Conservation (phyloP, 2,113 vertebrate genomes). For the Neodontobutis hainanensis region DNA sequence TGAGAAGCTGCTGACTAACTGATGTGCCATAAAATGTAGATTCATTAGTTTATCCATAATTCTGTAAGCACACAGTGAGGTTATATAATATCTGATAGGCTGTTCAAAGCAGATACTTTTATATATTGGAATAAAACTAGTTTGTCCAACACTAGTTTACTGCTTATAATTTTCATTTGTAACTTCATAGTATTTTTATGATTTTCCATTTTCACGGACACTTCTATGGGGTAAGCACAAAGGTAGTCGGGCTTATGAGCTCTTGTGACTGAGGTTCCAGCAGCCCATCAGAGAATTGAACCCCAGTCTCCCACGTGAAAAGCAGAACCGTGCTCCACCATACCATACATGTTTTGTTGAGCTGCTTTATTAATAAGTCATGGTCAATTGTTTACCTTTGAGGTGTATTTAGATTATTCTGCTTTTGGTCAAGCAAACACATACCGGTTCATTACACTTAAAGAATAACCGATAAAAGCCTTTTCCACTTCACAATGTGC, state of each 20-base stretch:
- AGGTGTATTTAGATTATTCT: slow-evolving; percentile 4
- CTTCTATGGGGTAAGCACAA: no score
- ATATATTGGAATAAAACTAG: background rate
- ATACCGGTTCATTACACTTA: slow-evolving; percentile 23
- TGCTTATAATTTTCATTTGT: background rate
- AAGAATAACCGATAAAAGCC: slow-evolving; percentile 58
- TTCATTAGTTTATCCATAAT: no score
- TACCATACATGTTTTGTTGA: no score
- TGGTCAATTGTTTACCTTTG: background rate
- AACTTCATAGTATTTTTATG: background rate
- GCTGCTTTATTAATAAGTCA: no score
- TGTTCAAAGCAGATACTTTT: background rate
- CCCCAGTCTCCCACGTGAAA: no score
- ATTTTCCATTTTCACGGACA: background rate
- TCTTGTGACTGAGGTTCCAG: no score
- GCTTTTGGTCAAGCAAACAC: background rate
- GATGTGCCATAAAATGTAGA: slow-evolving; percentile 23
- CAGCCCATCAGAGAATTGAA: no score
- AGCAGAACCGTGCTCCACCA: no score
- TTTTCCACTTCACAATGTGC: slow-evolving; percentile 55
- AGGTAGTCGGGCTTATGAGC: no score
- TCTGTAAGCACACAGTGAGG: background rate
- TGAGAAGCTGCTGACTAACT: slow-evolving; percentile 34
- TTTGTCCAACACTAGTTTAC: background rate
- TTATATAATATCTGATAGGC: no score